Base-by-base conservation (phyloP, 2,888 invertebrate species). In the Tortrix viridana region DNA sequence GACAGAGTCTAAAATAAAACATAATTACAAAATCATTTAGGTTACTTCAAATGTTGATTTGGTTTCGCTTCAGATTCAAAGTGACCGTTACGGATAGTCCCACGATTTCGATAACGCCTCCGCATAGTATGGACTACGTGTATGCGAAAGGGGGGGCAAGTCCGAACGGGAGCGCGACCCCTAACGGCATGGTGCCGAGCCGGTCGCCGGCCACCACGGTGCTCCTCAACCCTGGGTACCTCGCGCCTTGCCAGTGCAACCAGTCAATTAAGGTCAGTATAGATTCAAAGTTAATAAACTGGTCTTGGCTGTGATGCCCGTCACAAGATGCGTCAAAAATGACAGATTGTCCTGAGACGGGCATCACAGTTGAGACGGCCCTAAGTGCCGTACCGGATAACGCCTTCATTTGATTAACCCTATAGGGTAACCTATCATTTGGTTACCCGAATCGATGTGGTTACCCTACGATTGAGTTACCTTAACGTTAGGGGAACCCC, bases 201-300 rank as follows among this genome's bases (percentile, higher is more conserved):
- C 84, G 85, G 65, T 83, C 89, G 0, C 79, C 80, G 6, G 85
- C 90, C 18, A 89, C 92, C 19, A 89, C 92, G 1, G 92, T 92
- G 59, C 81, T 87, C 14, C 79, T 89, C 38, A 92, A 89, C 65
- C 91, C 91, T 1, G 81, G 89, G 1, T 93, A 92, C 68, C 76
- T 92, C 55, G 90, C 88, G 69, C 89, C 85, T 43, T 93, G 93
- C 71, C 91, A 89, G 75, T 93, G 93, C 74, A 88, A 84, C 71
- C 89, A 90, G 71, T 90, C 89, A 41, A 82, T 90, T 53, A 90
- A 87, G 84, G 91, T 91, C 60, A 65, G 62, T 54, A 38, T 5
- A 4, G 26, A n/a, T n/a, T n/a, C n/a, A n/a, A n/a, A n/a, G n/a
- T n/a, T n/a, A n/a, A n/a, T n/a, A n/a, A n/a, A n/a, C n/a, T n/a